Percentiles rank a stretch among this genome's conserved stretches.
Conservation (phyloP, 2,113 vertebrate species). For the Tretioscincus oriximinensis region DNA sequence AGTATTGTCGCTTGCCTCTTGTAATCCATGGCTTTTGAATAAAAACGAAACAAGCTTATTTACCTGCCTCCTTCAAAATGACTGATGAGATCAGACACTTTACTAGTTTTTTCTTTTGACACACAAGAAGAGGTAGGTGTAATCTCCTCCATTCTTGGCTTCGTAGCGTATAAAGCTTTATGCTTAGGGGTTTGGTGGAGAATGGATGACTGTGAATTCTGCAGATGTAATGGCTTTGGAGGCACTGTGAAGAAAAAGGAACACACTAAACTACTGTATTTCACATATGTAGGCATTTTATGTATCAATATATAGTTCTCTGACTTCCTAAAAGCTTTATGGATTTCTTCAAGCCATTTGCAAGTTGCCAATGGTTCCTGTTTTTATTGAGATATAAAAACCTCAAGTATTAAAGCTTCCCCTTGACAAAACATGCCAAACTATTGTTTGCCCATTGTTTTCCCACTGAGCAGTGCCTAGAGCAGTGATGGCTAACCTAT, state of each 20-base stretch:
- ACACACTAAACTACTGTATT: slow-evolving; percentile 13
- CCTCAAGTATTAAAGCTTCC: too few relatives aligned
- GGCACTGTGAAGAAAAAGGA: slow-evolving; percentile 81
- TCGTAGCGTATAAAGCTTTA: slow-evolving; percentile 72
- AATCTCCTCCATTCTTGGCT: slow-evolving; percentile 83
- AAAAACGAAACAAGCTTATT: slow-evolving; percentile 12
- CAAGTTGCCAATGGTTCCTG: neutral
- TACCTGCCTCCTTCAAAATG: slow-evolving; percentile 95
- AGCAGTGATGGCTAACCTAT: too few relatives aligned
- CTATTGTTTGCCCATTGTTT: neutral
- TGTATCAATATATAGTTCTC: neutral
- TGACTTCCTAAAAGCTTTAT: neutral
- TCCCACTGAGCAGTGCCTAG: neutral
- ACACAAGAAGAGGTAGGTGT: slow-evolving; percentile 60
- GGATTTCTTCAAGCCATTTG: neutral
- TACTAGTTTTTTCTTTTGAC: slow-evolving; percentile 80
- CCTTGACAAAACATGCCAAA: neutral
- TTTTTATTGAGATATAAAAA: neutral
- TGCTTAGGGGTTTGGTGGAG: slow-evolving; percentile 66
- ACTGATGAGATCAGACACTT: slow-evolving; percentile 94
- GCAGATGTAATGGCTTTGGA: slow-evolving; percentile 90
- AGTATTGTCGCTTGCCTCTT: neutral
- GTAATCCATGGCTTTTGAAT: slow-evolving; percentile 11
- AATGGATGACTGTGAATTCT: slow-evolving; percentile 76
- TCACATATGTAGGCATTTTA: slow-evolving; percentile 2